Evolutionary conservation across 2,888 invertebrate genomes (phyloP), one percentile per base, ranked within the genome.

Genomic region (Drosophila quinaria): DNA sequence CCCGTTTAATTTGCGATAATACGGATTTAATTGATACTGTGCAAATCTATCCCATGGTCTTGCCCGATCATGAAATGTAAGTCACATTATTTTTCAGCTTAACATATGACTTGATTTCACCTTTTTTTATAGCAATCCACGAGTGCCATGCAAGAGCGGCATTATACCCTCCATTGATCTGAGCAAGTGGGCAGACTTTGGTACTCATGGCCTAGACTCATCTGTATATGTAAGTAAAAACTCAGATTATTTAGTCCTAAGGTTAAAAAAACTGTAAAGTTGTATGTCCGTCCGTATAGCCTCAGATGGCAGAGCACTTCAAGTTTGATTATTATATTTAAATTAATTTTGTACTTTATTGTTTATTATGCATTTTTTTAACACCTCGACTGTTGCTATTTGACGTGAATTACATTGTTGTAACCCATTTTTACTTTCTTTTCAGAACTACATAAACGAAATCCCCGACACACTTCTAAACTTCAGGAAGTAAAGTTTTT

Each of bases 21-120:
- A 97, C 97, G 0, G 98, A 98, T 92, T 94, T 97, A 76, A 97
- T 98, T 78, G 97, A 98, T 90, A 97, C 97, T 10, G 96, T 97
- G 74, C 98, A 98, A 92, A 94, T 97, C 13, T 98, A 97, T 92
- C 97, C 97, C 1, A 97, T 98, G 97, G 97, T 98, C 33, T 93
- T 97, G 87, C 97, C 98, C 3, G 97, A 98, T 93, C 97, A 97
- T 91, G 97, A 97, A 94, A 95, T 97, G 98, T 98, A 94, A 96
- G 96, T 95, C 41, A 8, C 2, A 5, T 13, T 13, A 4, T 13
- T 13, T 0, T 11, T n/a, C 3, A 1, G 2, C 2, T 0, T 2
- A 9, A 13, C 8, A 56, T 22, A 31, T 2, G 5, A 8, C 10
- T 9, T 59, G 22, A 46, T 0, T 35, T 19, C 1, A 2, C 2